Evolutionary conservation across 2,797 vertebrate genomes (phyloP).

Genomic region (Avahi laniger): DNA sequence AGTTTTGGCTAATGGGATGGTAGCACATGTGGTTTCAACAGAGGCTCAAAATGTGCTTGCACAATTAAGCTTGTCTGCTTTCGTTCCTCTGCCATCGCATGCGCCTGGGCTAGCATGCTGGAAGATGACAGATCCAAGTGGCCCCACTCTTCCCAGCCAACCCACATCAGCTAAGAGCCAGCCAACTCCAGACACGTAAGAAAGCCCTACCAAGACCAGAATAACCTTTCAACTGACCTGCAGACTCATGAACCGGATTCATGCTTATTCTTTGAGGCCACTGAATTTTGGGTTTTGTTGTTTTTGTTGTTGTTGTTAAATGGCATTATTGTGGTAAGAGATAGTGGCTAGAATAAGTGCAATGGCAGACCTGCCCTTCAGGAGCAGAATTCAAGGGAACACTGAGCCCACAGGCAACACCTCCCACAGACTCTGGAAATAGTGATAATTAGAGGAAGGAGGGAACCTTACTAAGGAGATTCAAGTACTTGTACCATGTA

Average conservation of each 20-base stretch:
- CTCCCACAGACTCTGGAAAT: background rate
- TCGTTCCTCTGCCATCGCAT: background rate
- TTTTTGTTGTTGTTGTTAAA: background rate
- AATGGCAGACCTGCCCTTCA: background rate
- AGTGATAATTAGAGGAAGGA: background rate
- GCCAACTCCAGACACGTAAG: background rate
- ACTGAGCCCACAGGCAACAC: background rate
- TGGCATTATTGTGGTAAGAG: background rate
- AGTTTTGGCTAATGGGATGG: background rate
- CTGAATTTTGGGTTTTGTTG: background rate
- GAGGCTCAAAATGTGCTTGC: background rate
- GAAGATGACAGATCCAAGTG: background rate
- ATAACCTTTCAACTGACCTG: background rate
- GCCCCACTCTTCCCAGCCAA: background rate
- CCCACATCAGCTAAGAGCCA: background rate
- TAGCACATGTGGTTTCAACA: background rate
- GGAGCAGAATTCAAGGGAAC: background rate
- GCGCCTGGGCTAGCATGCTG: background rate
- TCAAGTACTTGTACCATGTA: background rate
- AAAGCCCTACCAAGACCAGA: background rate
- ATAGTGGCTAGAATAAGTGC: background rate
- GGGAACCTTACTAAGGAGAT: background rate
- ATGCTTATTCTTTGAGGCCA: background rate
- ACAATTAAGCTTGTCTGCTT: background rate
- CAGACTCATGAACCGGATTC: background rate